Percentiles rank a stretch among this genome's conserved stretches.
phyloP scores from a whole-genome alignment of 2,888 invertebrate genomes.

The Ernsta delagoae region DNA sequence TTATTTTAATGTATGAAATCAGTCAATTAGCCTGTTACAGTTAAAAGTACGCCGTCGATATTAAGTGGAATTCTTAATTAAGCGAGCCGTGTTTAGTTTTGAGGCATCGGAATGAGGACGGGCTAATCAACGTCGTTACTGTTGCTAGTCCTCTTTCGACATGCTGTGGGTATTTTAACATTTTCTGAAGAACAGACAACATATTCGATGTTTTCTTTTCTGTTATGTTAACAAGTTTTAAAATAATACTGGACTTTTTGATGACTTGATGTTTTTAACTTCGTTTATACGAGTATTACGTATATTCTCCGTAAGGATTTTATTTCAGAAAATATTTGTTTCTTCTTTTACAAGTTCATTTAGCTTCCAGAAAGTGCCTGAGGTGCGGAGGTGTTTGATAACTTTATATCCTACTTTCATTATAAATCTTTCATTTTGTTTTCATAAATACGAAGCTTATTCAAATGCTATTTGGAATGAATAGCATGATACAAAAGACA shows the following conservation, averaged over 20 bases:
- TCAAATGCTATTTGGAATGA: background rate
- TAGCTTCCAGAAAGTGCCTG: too few species aligned
- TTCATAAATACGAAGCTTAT: background rate
- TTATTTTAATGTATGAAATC: too few species aligned
- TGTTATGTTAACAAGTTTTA: background rate
- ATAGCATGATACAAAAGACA: background rate
- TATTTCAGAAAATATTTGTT: too few species aligned
- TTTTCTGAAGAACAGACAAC: background rate
- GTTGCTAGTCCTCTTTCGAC: constrained; percentile 5
- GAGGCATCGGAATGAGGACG: constrained; percentile 20
- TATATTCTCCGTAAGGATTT: too few species aligned
- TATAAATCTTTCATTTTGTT: too few species aligned
- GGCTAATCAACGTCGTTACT: constrained; percentile 19
- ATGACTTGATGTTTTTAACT: too few species aligned
- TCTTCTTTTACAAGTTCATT: too few species aligned
- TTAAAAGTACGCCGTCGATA: background rate
- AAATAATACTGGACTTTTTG: background rate
- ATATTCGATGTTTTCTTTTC: background rate
- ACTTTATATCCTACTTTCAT: too few species aligned
- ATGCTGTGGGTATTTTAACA: background rate
- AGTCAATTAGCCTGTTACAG: too few species aligned
- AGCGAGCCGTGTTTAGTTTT: constrained; percentile 2
- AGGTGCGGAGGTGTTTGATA: too few species aligned
- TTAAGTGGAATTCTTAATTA: constrained; percentile 14
- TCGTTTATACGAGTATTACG: too few species aligned